Base-by-base conservation (phyloP, 2,113 vertebrate genomes). In the Cololabis saira region DNA sequence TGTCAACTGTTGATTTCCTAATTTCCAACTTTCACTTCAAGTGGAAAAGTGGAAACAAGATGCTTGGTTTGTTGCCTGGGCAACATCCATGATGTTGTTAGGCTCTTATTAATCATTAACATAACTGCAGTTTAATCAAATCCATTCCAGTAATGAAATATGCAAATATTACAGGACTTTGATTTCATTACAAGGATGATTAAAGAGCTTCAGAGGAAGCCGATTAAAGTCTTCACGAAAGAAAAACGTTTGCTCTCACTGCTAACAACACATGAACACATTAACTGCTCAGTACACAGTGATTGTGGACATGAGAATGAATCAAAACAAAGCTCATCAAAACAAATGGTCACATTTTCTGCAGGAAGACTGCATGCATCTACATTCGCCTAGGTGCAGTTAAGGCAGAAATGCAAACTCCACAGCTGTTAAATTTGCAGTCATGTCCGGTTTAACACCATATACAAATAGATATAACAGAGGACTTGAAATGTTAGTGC, bases 71-170 rank as follows among this genome's bases (percentile, higher is more conserved):
- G 27, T 2, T 42, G 27, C 41, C 21, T 12, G 19, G 12, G 52
- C 54, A 65, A 48, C 17, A 61, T 17, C 13, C 8, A 16, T 1
- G 44, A 17, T 57, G 13, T 45, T 5, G 22, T 75, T 63, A 50
- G 19, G 16, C 44, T 37, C 53, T 65, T 37, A 37, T 16, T 33
- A 54, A 16, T 11, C 53, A 63, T 72, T 54, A 72, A 67, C 61
- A 73, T n/a, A n/a, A n/a, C n/a, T n/a, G n/a, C n/a, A 74, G 24
- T 60, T 15, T 24, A 54, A 78, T 48, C 17, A n/a, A 16, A 62
- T 80, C 55, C 13, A 68, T 68, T 58, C 44, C 61, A 51, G 24
- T 42, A 56, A 80, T 76, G 76, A 42, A 65, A 80, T 73, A 78
- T 83, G 75, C 67, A 81, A 85, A 81, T 75, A 22, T 13, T 0